A percentile compares a stretch with the other conserved stretches of the same genome.
Conservation (phyloP, 2,113 vertebrate genomes). For the Microcebus jonahi region DNA sequence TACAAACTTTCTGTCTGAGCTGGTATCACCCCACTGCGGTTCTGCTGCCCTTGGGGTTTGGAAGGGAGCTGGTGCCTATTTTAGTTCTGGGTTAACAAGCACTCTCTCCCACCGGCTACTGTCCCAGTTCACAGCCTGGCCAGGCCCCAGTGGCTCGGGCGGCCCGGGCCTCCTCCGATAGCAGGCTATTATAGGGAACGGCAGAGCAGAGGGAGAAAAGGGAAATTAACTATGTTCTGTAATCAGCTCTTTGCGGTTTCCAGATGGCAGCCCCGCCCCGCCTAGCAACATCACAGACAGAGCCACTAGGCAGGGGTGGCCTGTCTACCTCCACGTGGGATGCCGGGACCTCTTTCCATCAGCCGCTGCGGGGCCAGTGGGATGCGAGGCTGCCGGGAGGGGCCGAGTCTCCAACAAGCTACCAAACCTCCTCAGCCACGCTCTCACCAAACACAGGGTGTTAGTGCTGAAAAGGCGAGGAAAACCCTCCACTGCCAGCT, state of each 20-base stretch:
- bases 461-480: constrained; percentile 36
- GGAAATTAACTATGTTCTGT: background rate
- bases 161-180: constrained; percentile 44
- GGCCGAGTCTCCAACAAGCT: constrained; percentile 37
- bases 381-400: constrained; percentile 45
- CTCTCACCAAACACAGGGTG: constrained; percentile 65
- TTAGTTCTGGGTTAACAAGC: constrained; percentile 65
- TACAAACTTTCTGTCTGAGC: constrained; percentile 43
- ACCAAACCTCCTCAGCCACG: constrained; percentile 31
- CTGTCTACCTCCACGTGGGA: background rate
- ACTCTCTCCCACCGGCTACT: constrained; percentile 27
- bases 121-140: constrained; percentile 33
- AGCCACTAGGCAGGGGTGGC: background rate
- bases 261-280: background rate
- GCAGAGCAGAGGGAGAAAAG: background rate
- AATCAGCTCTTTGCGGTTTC: constrained; percentile 29
- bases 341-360: background rate
- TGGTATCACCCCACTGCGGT: constrained; percentile 53
- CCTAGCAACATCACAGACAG: background rate
- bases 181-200: constrained; percentile 38
- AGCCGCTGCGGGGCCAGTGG: constrained; percentile 62
- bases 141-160: background rate
- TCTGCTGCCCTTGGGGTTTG: constrained; percentile 53
- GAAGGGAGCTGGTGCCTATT: constrained; percentile 58
- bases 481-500: constrained; percentile 70